phyloP scores from a whole-genome alignment of 2,797 vertebrate species.

The Halcyon smyrnensis region DNA sequence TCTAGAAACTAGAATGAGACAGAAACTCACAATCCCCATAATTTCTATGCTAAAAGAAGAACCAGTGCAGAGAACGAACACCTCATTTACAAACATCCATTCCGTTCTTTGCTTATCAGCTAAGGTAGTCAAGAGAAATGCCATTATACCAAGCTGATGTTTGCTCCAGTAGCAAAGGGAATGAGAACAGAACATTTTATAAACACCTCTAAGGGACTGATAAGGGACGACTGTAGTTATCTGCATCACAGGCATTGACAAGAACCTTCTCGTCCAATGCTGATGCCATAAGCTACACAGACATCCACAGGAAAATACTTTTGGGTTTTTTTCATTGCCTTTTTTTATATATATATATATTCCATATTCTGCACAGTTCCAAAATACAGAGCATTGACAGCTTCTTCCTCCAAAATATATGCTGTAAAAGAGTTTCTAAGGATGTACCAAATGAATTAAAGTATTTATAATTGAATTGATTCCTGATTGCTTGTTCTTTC shows the following conservation, averaged over 20 bases:
- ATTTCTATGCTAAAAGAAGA: background rate
- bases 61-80: background rate
- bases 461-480: background rate
- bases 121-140: background rate
- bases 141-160: background rate
- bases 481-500: background rate
- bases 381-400: background rate
- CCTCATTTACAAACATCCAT: background rate
- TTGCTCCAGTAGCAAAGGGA: conserved; percentile 1
- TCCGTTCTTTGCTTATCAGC: conserved; percentile 1
- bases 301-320: background rate
- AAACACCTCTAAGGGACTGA: background rate
- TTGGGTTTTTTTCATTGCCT: background rate
- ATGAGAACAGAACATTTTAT: background rate
- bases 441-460: background rate
- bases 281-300: background rate
- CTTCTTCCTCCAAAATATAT: background rate
- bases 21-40: background rate
- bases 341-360: background rate
- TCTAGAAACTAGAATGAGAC: background rate
- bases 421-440: background rate
- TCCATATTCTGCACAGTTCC: background rate
- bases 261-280: background rate
- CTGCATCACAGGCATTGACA: background rate
- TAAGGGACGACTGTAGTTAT: background rate